phyloP scores from a whole-genome alignment of 2,888 invertebrate species.

The Drosophila picticornis region DNA sequence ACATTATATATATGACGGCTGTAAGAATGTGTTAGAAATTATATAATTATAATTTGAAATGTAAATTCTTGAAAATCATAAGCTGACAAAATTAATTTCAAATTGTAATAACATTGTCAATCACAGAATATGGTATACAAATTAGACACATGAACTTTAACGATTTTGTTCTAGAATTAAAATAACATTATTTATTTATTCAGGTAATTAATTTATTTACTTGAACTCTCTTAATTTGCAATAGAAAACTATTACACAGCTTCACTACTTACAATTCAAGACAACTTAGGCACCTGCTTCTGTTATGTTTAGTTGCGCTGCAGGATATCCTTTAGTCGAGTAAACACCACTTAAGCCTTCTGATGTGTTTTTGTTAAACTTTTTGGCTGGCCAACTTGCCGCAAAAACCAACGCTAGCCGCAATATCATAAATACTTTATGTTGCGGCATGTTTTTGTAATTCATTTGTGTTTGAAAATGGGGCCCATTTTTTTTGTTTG shows the following conservation, averaged over 20 bases:
- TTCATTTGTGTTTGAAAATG: conserved; percentile 47
- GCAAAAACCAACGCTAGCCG: conserved; percentile 50
- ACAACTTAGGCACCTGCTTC: not conserved
- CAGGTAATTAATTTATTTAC: not conserved
- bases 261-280: not conserved
- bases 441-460: conserved; percentile 63
- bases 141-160: not conserved
- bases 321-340: not conserved
- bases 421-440: conserved; percentile 78
- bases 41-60: not conserved
- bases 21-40: not conserved
- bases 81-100: not conserved
- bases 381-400: conserved; percentile 43
- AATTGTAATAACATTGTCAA: not conserved
- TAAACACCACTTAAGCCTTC: not conserved
- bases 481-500: conserved; percentile 31
- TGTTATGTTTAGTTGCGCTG: not conserved
- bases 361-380: conserved; percentile 30
- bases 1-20: not conserved
- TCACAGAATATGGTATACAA: not conserved
- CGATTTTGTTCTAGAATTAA: not conserved
- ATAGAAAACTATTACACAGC: not conserved
- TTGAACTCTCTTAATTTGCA: not conserved
- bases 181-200: not conserved
- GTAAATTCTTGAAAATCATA: not conserved